These are phyloP conservation scores for Hipposideros larvatus DNA, from an alignment of 2,797 vertebrate genomes.

Conservation along the genomic window DNA sequence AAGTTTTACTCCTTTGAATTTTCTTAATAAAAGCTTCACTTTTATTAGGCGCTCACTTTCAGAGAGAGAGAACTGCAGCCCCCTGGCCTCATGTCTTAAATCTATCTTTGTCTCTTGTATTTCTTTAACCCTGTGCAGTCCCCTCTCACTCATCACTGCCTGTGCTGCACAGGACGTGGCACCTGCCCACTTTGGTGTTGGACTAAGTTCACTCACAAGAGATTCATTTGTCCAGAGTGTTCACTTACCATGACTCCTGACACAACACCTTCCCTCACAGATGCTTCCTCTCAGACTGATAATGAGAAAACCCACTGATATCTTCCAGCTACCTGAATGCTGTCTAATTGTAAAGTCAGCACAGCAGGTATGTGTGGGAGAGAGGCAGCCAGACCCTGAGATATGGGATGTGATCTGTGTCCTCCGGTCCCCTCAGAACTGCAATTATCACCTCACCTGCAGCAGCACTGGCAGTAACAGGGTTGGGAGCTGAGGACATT, in stretches of 20 bases:
- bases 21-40: no score
- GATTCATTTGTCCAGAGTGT: background rate
- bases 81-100: no score
- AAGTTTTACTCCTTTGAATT: no score
- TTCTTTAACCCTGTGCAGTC: no score
- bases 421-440: background rate
- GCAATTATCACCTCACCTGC: background rate
- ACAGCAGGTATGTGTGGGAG: fast-evolving
- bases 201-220: background rate
- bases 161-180: no score
- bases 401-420: background rate
- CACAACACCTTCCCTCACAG: background rate
- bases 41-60: no score
- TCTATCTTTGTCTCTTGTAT: no score
- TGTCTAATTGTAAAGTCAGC: fast-evolving
- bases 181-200: background rate
- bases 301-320: background rate
- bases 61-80: no score
- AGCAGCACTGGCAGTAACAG: background rate
- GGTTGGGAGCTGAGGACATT: background rate
- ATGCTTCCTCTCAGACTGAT: background rate
- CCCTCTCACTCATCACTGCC: no score
- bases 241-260: background rate
- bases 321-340: background rate
- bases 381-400: background rate